Base-by-base conservation (phyloP, 2,797 vertebrate species). In the Phrynocephalus guinanensis region DNA sequence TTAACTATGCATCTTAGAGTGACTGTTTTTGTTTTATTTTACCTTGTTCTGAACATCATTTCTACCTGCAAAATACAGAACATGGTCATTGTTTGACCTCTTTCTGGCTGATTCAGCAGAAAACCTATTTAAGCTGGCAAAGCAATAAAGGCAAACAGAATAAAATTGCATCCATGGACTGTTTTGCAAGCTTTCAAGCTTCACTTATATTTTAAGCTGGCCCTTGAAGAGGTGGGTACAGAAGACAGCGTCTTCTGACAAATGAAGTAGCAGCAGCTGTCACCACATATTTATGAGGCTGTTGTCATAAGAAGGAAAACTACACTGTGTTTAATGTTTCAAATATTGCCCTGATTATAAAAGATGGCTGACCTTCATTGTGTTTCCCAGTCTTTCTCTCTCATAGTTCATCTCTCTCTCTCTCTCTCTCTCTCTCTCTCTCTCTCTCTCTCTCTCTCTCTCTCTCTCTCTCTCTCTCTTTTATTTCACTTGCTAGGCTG, bases 401-500 rank as follows among this genome's bases (percentile, higher is more conserved):
- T 72, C 70, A 83, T 22, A 88, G 73, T 88, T 88, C 33, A 48
- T 77, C 66, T 87, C 87, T 84, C 75, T 56, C 6, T 56, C 13
- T 85, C 91, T 83, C 38, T 44, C 38, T 44, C 38, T 44, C 38
- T 44, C 38, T 87, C 87, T 84, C 75, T 56, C 6, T 56, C 8
- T 85, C 91, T 83, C 33, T 87, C 87, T 84, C 75, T 56, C 6
- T 56, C 8, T 85, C 91, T 83, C 33, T 87, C 87, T 84, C 75
- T 56, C 6, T 56, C 8, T 85, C 91, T 83, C 70, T 88, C 33
- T 38, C 75, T 60, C 75, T 56, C 6, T 56, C 8, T 85, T 91
- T 83, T 63, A 90, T 87, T 93, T 84, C 18, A 93, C 22, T 85
- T 89, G 75, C 83, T 91, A 71, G 50, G 72, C 67, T 89, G 86